Percentiles rank a stretch among this genome's conserved stretches.
Conservation (phyloP, 2,113 vertebrate genomes). For the Amazona vittata region DNA sequence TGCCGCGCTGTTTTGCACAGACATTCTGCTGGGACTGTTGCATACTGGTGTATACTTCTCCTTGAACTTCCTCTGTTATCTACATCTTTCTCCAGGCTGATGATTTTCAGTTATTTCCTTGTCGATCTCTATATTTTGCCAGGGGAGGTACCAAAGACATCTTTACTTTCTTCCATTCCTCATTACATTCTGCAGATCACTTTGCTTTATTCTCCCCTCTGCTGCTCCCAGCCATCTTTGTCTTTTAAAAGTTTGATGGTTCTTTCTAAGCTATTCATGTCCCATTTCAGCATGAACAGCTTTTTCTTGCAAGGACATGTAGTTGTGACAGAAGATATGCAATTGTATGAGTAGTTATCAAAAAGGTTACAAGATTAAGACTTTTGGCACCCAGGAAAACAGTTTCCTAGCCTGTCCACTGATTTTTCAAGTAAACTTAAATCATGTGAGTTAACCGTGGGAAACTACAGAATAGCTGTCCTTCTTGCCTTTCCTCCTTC, state of each 20-base stretch:
- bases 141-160: not conserved
- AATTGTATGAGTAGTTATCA: not conserved
- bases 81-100: not conserved
- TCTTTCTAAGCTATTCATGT: not conserved
- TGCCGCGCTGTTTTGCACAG: accelerated
- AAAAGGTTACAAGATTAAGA: not conserved
- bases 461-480: not conserved
- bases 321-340: not conserved
- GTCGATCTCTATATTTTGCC: not conserved
- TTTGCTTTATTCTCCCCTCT: not conserved
- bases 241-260: not conserved
- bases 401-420: not conserved
- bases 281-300: not conserved
- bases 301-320: not conserved
- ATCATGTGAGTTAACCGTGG: not conserved
- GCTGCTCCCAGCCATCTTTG: not conserved
- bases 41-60: not conserved
- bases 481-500: not conserved
- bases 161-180: not conserved
- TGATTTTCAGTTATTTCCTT: slow-evolving; percentile 15
- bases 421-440: not conserved
- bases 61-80: not conserved
- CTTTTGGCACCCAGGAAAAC: not conserved
- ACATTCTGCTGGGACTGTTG: not conserved
- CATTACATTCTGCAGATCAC: not conserved